Evolutionary conservation across 2,888 invertebrate genomes (phyloP).

Genomic region (Tetanocera ferruginea): DNA sequence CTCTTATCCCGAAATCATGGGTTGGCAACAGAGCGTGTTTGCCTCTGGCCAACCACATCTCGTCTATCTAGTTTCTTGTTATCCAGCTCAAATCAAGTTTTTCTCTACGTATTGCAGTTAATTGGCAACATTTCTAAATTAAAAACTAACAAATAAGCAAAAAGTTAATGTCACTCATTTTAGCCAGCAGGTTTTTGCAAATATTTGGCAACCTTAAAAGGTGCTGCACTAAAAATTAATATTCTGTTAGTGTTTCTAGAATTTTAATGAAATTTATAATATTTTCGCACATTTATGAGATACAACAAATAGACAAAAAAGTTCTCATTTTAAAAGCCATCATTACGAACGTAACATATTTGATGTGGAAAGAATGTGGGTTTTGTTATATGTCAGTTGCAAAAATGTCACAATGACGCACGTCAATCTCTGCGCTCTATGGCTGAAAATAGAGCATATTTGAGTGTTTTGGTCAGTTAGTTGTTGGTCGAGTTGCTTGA

Average conservation of each 20-base stretch:
- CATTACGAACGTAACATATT: neutral
- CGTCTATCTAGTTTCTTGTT: no score
- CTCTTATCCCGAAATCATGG: no score
- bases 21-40: no score
- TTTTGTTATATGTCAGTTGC: neutral
- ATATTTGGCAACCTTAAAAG: neutral
- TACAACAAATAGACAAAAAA: neutral
- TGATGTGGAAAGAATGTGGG: neutral
- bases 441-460: neutral
- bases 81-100: no score
- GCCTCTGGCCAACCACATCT: no score
- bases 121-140: no score
- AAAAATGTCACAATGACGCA: neutral
- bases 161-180: neutral
- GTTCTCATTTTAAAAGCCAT: no score
- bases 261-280: constrained; percentile 18
- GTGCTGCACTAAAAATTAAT: neutral
- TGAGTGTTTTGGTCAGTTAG: neutral
- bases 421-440: neutral
- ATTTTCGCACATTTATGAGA: constrained; percentile 13
- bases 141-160: neutral
- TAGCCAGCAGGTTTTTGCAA: neutral
- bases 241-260: neutral
- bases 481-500: neutral
- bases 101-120: no score